Evolutionary conservation across 1,140 invertebrate species (phyloP).

Genomic region (Tribolium madens): DNA sequence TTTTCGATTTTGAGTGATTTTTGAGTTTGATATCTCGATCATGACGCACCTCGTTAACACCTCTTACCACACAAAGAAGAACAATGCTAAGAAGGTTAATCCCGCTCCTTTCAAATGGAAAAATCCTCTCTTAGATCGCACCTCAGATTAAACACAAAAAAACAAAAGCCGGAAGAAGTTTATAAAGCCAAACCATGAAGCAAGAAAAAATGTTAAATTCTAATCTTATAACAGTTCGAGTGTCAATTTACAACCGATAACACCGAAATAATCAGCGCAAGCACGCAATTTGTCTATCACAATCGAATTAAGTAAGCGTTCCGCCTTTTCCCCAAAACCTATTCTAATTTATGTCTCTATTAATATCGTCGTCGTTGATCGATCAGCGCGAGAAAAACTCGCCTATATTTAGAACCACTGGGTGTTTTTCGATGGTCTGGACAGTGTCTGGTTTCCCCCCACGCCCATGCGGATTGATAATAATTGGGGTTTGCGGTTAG

Average conservation of each 20-base stretch:
- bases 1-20: too few species aligned
- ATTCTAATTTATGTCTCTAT: constrained; percentile 1
- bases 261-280: neutral
- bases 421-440: neutral
- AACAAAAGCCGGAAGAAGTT: constrained; percentile 33
- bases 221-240: constrained; percentile 11
- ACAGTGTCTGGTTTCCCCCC: constrained; percentile 17
- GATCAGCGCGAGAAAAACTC: constrained; percentile 4
- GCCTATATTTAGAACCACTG: constrained; percentile 1
- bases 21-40: neutral
- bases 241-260: neutral
- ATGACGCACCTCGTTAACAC: neutral
- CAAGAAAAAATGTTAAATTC: constrained; percentile 23
- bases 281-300: constrained; percentile 23
- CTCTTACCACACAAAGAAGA: neutral
- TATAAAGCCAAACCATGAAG: constrained; percentile 13
- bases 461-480: neutral
- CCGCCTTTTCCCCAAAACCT: neutral
- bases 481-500: constrained; percentile 39
- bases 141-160: neutral
- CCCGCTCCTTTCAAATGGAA: constrained; percentile 8
- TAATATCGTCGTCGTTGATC: constrained; percentile 20
- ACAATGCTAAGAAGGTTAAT: constrained; percentile 19
- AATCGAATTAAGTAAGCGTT: constrained; percentile 3
- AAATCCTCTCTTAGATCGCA: constrained; percentile 13